Evolutionary conservation across 2,888 invertebrate genomes (phyloP).

Genomic region (Dryomyza anilis): DNA sequence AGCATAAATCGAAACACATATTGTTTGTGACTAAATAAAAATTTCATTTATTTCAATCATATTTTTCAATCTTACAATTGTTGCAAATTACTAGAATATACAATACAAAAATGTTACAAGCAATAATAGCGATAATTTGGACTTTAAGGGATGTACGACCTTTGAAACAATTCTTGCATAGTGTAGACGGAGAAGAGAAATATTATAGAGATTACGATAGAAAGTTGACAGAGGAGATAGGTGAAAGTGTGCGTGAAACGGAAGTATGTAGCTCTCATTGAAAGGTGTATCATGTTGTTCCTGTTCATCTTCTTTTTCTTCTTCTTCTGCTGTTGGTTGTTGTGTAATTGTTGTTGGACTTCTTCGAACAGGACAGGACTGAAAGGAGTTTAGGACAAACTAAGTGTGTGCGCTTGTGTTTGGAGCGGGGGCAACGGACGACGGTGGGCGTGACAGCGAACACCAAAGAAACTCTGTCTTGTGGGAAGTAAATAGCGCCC

Average conservation of each 20-base stretch:
- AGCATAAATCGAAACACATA: background rate
- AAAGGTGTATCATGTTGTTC: no score
- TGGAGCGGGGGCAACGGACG: background rate
- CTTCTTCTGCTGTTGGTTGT: constrained; percentile 1
- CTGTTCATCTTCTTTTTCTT: no score
- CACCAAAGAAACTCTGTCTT: background rate
- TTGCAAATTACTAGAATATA: constrained; percentile 40
- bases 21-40: constrained; percentile 46
- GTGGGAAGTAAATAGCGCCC: no score
- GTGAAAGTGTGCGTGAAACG: constrained; percentile 6
- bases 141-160: no score
- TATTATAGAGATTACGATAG: no score
- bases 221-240: background rate
- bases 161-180: no score
- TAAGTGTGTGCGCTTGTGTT: background rate
- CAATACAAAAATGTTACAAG: no score
- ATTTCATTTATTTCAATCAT: constrained; percentile 47
- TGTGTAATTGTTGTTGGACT: constrained; percentile 28
- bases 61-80: constrained; percentile 53
- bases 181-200: no score
- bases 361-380: background rate
- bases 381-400: background rate
- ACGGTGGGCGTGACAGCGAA: background rate
- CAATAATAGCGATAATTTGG: no score
- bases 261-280: no score